Evolutionary conservation across 2,113 vertebrate species (phyloP), one percentile per base, ranked within the genome.

Genomic region (Nicator chloris): DNA sequence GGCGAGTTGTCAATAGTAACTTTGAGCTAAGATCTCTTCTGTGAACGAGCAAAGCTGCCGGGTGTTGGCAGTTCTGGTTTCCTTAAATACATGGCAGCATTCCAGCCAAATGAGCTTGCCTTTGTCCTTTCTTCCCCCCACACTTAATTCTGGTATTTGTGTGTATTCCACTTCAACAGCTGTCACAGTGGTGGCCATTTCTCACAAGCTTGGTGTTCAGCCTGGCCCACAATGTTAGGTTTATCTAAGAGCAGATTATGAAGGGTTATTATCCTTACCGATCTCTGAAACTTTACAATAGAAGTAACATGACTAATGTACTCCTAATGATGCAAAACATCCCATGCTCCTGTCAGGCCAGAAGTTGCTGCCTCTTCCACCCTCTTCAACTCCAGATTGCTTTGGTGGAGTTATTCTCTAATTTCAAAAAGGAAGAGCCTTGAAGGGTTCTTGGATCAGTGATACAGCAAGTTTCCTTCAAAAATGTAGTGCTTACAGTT

Each of bases 21-120:
- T 63, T n/a, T 81, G 56, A 69, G 79, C 68, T 70, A 75, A 27
- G 37, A 75, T 75, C 76, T 90, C 82, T 85, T 79, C 87, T 77
- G 90, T 85, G 82, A 88, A 91, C 0, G 18, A 88, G 90, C 51
- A 77, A 61, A 90, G 75, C 64, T 39, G 40, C 82, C 66, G 15
- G 12, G 18, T 76, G 28, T 33, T 60, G 51, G 53, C 53, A 61
- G 84, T 66, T 94, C 61, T 84, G 81, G 75, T 87, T 90, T 96
- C 68, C 65, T 86, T 71, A 95, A 95, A 95, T 93, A 95, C 2
- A 95, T 20, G 79, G 94, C 85, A 94, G 77, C 61, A 75, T 81
- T 95, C 60, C 80, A 94, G 85, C 71, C 94, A 86, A 80, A 60
- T 2, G 4, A 86, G n/a, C 60, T 66, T 59, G 79, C 42, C 20